Conservation (phyloP, 2,888 invertebrate species). For the Drosophila prolongata region DNA sequence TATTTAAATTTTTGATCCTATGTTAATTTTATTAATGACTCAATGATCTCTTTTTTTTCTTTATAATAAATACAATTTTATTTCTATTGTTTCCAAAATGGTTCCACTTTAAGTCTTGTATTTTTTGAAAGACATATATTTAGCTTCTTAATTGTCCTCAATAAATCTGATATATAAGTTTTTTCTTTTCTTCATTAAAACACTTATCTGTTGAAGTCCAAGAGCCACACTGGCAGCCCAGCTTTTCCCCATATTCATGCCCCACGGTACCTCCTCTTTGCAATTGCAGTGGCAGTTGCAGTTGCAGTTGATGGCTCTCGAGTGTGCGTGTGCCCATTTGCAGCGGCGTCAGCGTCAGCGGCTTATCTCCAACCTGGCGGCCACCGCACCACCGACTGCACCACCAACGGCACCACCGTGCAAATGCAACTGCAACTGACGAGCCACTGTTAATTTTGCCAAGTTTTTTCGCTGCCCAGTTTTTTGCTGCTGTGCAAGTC, state of each 20-base stretch:
- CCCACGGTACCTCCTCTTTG: conserved; percentile 27
- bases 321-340: conserved; percentile 49
- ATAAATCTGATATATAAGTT: too few relatives aligned
- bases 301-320: conserved; percentile 33
- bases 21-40: too few relatives aligned
- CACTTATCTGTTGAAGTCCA: too few relatives aligned
- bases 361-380: conserved; percentile 49
- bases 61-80: too few relatives aligned
- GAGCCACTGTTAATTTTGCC: conserved; percentile 50
- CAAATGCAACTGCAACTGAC: conserved; percentile 49
- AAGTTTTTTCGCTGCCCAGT: conserved; percentile 31
- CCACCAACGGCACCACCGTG: conserved; percentile 4
- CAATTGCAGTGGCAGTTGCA: conserved; percentile 12
- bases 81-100: too few relatives aligned
- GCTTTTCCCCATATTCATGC: background rate
- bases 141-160: too few relatives aligned
- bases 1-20: too few relatives aligned
- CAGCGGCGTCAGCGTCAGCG: conserved; percentile 43
- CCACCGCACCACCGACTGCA: conserved; percentile 8
- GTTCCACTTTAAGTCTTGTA: too few relatives aligned
- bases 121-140: too few relatives aligned
- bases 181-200: too few relatives aligned
- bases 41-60: too few relatives aligned
- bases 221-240: too few relatives aligned
- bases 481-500: conserved; percentile 49